Evolutionary conservation across 2,888 invertebrate genomes (phyloP).

Genomic region (Stenurella melanura): DNA sequence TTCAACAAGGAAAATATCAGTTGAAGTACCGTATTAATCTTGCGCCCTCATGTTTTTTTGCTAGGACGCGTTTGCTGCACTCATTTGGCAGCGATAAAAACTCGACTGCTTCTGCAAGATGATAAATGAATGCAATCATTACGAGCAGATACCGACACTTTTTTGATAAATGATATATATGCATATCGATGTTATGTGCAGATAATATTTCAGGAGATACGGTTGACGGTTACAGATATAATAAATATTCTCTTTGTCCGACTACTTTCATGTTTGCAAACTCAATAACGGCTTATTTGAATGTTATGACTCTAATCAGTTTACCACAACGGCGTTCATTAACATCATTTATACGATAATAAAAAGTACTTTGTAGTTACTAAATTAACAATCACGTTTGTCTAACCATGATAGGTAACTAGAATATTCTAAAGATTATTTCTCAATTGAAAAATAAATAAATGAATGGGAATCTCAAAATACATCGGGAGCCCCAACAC

Average conservation of each 20-base stretch:
- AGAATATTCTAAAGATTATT: no score
- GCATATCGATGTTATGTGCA: constrained; percentile 26
- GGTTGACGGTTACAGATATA: not conserved
- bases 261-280: not conserved
- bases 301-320: not conserved
- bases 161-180: constrained; percentile 40
- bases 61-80: constrained; percentile 32
- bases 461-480: no score
- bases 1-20: constrained; percentile 42
- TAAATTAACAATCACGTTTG: no score
- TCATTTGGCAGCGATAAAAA: constrained; percentile 39
- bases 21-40: constrained; percentile 37
- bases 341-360: not conserved
- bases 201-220: constrained; percentile 23
- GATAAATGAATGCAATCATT: constrained; percentile 41
- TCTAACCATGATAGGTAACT: no score
- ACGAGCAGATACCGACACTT: constrained; percentile 40
- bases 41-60: constrained; percentile 33
- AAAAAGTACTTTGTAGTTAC: not conserved
- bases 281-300: constrained; percentile 2
- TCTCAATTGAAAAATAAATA: no score
- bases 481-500: no score
- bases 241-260: constrained; percentile 6
- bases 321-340: not conserved
- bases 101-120: constrained; percentile 37